Evolutionary conservation across 2,888 invertebrate genomes (phyloP), one percentile per base, ranked within the genome.

Genomic region (Oligia latruncula): DNA sequence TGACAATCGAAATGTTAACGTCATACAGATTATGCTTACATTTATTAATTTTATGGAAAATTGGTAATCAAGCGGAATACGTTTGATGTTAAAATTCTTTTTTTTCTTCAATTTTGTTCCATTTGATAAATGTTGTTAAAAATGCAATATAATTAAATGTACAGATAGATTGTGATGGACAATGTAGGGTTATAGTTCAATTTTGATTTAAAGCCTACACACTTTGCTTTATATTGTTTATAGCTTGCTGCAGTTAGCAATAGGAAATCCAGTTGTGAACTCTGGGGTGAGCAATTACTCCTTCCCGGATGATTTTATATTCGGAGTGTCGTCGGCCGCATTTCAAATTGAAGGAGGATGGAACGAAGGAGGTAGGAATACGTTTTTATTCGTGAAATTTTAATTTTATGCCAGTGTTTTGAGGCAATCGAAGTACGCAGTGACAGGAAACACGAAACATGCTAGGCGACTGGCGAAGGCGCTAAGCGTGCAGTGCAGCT

Each of bases 301-400:
- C 71, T 97, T 97, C 89, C 97, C 97, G 1, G 91, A 96, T 75
- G 95, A 97, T 88, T 97, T 98, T 91, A 94, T 97, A 58, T 97
- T 98, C 88, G 98, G 97, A 67, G 96, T 97, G 68, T 97, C 97
- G 49, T 97, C 97, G 82, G 97, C 98, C 70, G 97, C 97, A 81
- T 97, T 96, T 93, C 97, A 97, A 95, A 96, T 97, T 60, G 97
- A 98, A 95, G 97, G 97, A 80, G 97, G 94, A 78, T 97, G 97
- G 97, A 96, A 97, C 84, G 94, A 91, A 89, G 96, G 95, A 90
- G 96, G 96, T 96, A 84, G 90, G 89, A 49, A 5, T 52, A 52
- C 3, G 8, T 35, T 35, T 35, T 35, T 0, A 35, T 35, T 35
- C 35, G 35, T 35, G 35, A 35, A 35, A 35, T 35, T 35, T 29